Percentiles rank a stretch among this genome's conserved stretches.
Evolutionary conservation across 2,113 vertebrate species (phyloP).

Genomic region (Irena cyanogastra): DNA sequence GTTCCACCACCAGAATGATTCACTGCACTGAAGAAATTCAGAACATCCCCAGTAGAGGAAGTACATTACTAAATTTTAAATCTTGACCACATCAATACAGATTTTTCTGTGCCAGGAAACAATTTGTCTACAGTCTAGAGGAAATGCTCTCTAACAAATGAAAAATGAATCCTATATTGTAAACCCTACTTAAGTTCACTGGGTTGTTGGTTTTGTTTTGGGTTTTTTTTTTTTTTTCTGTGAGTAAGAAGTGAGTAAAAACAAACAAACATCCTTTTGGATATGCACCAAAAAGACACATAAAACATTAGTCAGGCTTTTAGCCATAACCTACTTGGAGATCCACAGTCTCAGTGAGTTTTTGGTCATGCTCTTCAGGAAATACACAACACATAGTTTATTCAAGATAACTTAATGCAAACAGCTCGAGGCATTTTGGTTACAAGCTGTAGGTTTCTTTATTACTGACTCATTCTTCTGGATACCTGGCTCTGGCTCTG

Average conservation of each 20-base stretch:
- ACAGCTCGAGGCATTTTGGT: not conserved
- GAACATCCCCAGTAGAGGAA: slow-evolving; percentile 16
- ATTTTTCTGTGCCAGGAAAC: not conserved
- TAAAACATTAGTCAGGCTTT: slow-evolving; percentile 1
- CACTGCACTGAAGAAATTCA: not conserved
- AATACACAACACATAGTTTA: not conserved
- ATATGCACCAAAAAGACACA: not conserved
- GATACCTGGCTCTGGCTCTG: not conserved
- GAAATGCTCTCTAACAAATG: slow-evolving; percentile 2
- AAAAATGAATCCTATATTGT: not conserved
- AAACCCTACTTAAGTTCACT: not conserved
- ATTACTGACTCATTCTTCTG: not conserved
- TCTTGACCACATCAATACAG: not conserved
- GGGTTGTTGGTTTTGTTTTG: not conserved
- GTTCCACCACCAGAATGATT: slow-evolving; percentile 28
- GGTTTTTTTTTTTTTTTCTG: not conserved
- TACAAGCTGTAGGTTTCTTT: not conserved
- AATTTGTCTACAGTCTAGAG: not conserved
- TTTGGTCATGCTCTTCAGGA: slow-evolving; percentile 1
- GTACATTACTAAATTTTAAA: slow-evolving; percentile 26
- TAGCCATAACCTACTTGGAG: not conserved
- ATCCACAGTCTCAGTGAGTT: not conserved
- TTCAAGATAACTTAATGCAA: slow-evolving; percentile 13
- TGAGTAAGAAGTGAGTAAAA: slow-evolving; percentile 26
- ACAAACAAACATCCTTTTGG: slow-evolving; percentile 3